Evolutionary conservation across 2,797 vertebrate species (phyloP).

Genomic region (Mallotus villosus): DNA sequence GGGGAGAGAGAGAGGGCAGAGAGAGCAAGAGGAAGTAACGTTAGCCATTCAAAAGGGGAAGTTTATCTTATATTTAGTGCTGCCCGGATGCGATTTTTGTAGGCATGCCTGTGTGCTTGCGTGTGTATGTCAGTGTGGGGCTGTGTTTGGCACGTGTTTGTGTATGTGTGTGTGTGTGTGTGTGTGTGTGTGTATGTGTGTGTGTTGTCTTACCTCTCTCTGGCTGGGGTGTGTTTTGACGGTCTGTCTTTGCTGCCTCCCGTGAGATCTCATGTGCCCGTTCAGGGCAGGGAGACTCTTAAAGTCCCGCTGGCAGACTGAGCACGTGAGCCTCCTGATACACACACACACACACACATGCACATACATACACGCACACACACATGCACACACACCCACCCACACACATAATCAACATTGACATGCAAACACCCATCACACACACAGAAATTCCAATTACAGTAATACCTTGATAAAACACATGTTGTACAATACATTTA

Average conservation of each 20-base stretch:
- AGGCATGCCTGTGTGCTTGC: neutral
- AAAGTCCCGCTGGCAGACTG: constrained; percentile 87
- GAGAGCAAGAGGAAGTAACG: neutral
- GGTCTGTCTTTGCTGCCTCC: constrained; percentile 67
- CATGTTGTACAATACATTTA: neutral
- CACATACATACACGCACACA: neutral
- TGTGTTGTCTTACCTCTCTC: neutral
- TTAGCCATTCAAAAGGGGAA: neutral
- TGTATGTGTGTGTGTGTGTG: neutral
- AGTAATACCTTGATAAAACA: neutral
- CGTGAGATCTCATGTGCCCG: constrained; percentile 91
- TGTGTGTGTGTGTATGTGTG: constrained; percentile 7
- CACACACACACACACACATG: constrained; percentile 49
- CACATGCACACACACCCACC: neutral
- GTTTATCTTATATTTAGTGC: neutral
- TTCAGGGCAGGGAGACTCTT: constrained; percentile 92
- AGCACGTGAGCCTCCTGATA: constrained; percentile 80
- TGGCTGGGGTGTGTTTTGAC: neutral
- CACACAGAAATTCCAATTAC: neutral
- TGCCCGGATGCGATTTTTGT: neutral
- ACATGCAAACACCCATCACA: constrained; percentile 72
- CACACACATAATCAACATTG: constrained; percentile 70
- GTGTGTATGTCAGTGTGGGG: neutral
- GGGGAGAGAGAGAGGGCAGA: neutral
- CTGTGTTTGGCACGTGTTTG: neutral